phyloP scores from a whole-genome alignment of 1,140 invertebrate genomes.

The Drosophila albomicans region DNA sequence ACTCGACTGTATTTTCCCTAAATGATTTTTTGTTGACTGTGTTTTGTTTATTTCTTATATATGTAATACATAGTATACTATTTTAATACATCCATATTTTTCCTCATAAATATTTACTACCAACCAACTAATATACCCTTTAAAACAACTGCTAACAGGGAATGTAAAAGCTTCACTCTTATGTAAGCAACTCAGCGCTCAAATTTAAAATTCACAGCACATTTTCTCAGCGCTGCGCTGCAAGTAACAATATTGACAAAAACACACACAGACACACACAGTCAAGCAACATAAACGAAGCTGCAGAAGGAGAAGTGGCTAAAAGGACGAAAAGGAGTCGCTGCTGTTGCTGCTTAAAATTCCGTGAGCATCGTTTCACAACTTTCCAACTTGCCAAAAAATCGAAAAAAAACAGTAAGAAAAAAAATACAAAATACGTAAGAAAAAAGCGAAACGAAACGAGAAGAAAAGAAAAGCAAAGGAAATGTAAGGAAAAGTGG shows the following conservation, averaged over 20 bases:
- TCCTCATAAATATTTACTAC: no score
- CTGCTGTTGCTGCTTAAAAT: slow-evolving; percentile 80
- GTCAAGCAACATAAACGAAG: background rate
- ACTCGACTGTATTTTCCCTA: no score
- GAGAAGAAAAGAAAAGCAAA: slow-evolving; percentile 24
- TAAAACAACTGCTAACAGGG: background rate
- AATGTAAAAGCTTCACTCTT: slow-evolving; percentile 48
- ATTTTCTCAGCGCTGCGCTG: slow-evolving; percentile 70
- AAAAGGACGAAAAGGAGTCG: slow-evolving; percentile 35
- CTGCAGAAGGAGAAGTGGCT: slow-evolving; percentile 3
- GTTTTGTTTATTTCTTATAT: no score
- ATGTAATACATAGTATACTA: background rate
- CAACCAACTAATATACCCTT: background rate
- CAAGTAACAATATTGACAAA: slow-evolving; percentile 78
- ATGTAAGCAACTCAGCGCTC: slow-evolving; percentile 62
- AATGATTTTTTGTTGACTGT: no score
- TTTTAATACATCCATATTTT: no score
- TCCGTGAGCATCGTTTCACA: slow-evolving; percentile 84
- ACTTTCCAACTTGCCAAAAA: slow-evolving; percentile 84
- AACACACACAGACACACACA: slow-evolving; percentile 31
- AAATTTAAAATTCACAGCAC: slow-evolving; percentile 80
- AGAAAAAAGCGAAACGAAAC: background rate
- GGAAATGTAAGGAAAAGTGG: slow-evolving; percentile 26
- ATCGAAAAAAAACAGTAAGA: slow-evolving; percentile 54
- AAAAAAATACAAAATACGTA: slow-evolving; percentile 22